phyloP scores from a whole-genome alignment of 2,797 vertebrate species.

The Nasua narica region DNA sequence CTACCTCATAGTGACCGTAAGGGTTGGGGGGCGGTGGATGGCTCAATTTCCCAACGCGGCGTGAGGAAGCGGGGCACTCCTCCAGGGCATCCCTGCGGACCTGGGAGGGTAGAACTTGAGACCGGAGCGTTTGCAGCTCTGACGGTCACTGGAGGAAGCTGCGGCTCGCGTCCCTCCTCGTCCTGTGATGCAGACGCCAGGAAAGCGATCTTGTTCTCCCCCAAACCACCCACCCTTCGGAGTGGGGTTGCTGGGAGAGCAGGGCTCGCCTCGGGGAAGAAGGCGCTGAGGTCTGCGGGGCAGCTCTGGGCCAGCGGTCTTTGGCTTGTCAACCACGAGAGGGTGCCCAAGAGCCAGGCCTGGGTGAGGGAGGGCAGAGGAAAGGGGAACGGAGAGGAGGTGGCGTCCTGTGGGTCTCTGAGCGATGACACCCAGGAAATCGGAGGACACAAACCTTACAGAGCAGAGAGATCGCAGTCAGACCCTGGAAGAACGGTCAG shows the following conservation, averaged over 20 bases:
- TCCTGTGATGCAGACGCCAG: not conserved
- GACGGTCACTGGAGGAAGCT: not conserved
- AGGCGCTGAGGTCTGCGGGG: rapidly evolving
- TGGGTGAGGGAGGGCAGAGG: not conserved
- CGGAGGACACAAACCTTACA: not conserved
- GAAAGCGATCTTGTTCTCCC: not conserved
- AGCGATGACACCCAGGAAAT: not conserved
- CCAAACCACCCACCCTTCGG: rapidly evolving
- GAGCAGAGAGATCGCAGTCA: not conserved
- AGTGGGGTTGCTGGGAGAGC: rapidly evolving
- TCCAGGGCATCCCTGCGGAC: no score
- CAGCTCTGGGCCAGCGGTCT: not conserved
- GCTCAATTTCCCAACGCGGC: not conserved
- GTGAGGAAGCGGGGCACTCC: not conserved
- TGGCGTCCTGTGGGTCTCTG: not conserved
- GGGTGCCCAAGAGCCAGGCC: constrained; percentile 41
- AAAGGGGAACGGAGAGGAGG: not conserved
- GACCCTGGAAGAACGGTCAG: not conserved
- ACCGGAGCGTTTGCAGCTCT: not conserved
- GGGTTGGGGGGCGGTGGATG: not conserved
- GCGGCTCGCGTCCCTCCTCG: not conserved
- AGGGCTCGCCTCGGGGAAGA: rapidly evolving
- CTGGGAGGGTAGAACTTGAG: not conserved
- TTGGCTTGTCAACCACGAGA: constrained; percentile 29
- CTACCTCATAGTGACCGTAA: not conserved